phyloP scores from a whole-genome alignment of 2,797 vertebrate genomes.

The Triplophysa bombifrons region DNA sequence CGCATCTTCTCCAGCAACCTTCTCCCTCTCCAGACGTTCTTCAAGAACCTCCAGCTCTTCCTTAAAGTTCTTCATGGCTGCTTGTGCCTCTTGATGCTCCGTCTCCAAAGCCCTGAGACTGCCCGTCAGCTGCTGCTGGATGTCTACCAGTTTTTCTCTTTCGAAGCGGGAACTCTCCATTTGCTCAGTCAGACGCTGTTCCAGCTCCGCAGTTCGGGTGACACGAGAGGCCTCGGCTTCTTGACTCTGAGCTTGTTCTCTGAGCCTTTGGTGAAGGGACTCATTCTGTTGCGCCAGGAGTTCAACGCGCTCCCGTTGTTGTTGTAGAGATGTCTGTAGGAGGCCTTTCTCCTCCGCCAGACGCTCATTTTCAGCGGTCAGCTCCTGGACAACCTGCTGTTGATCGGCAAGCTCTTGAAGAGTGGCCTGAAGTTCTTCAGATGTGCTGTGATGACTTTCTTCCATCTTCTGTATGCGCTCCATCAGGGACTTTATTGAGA shows the following conservation, averaged over 20 bases:
- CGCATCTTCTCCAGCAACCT: slow-evolving; percentile 66
- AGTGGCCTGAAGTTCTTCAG: slow-evolving; percentile 95
- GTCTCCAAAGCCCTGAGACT: slow-evolving; percentile 87
- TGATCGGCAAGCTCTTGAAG: slow-evolving; percentile 94
- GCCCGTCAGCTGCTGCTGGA: slow-evolving; percentile 93
- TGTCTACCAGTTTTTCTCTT: slow-evolving; percentile 92
- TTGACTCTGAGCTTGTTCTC: slow-evolving; percentile 83
- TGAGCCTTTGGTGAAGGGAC: slow-evolving; percentile 78
- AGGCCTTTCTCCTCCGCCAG: slow-evolving; percentile 88
- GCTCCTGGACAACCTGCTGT: slow-evolving; percentile 94
- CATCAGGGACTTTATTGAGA: slow-evolving; percentile 87
- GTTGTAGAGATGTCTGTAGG: slow-evolving; percentile 88
- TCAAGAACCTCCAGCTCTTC: slow-evolving; percentile 83
- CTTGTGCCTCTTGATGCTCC: slow-evolving; percentile 86
- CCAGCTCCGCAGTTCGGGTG: slow-evolving; percentile 82
- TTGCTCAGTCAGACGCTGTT: slow-evolving; percentile 87
- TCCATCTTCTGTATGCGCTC: slow-evolving; percentile 96
- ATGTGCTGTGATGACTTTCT: slow-evolving; percentile 94
- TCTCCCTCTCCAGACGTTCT: slow-evolving; percentile 77
- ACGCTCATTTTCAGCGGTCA: slow-evolving; percentile 93
- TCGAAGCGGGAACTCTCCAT: slow-evolving; percentile 90
- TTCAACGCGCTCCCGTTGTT: slow-evolving; percentile 88
- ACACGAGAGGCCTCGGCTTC: slow-evolving; percentile 76
- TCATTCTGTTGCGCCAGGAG: slow-evolving; percentile 91
- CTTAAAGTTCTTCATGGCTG: slow-evolving; percentile 74